These are phyloP conservation scores for Hypena proboscidalis DNA, from an alignment of 2,888 invertebrate genomes.

Conservation along the genomic window DNA sequence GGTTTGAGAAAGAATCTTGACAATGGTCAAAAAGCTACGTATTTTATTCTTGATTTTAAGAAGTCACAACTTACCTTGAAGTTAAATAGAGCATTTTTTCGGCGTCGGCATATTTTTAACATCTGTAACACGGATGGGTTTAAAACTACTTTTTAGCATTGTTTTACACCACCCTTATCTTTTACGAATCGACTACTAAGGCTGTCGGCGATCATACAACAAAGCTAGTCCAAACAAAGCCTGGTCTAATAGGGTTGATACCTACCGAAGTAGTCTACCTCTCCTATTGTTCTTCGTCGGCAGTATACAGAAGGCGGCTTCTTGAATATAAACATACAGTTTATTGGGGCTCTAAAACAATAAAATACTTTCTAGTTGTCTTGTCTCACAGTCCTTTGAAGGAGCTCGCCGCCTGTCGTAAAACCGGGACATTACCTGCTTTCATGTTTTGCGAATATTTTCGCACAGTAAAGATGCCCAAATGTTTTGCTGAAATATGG, in stretches of 20 bases:
- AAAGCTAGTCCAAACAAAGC: slow-evolving; percentile 5
- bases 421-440: slow-evolving; percentile 60
- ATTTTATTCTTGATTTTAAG: too few species aligned
- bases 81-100: background rate
- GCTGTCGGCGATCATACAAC: slow-evolving; percentile 1
- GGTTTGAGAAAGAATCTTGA: too few species aligned
- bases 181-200: slow-evolving; percentile 13
- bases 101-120: background rate
- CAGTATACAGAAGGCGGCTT: slow-evolving; percentile 61
- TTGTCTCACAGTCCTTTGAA: slow-evolving; percentile 21
- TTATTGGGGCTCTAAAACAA: slow-evolving; percentile 72
- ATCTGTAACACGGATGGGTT: background rate
- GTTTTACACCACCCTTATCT: slow-evolving; percentile 9
- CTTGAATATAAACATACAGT: slow-evolving; percentile 63
- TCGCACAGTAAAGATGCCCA: background rate
- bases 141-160: slow-evolving; percentile 8
- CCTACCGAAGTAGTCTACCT: slow-evolving; percentile 21
- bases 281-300: slow-evolving; percentile 34
- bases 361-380: slow-evolving; percentile 63
- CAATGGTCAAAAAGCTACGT: too few species aligned
- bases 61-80: background rate
- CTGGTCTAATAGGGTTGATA: slow-evolving; percentile 1
- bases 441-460: slow-evolving; percentile 58
- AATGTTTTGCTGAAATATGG: background rate
- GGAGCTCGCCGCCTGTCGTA: slow-evolving; percentile 39